Percentiles rank a stretch among this genome's conserved stretches.
These are phyloP conservation scores for Vanacampus margaritifer DNA, from an alignment of 2,113 vertebrate genomes.

Conservation along the genomic window DNA sequence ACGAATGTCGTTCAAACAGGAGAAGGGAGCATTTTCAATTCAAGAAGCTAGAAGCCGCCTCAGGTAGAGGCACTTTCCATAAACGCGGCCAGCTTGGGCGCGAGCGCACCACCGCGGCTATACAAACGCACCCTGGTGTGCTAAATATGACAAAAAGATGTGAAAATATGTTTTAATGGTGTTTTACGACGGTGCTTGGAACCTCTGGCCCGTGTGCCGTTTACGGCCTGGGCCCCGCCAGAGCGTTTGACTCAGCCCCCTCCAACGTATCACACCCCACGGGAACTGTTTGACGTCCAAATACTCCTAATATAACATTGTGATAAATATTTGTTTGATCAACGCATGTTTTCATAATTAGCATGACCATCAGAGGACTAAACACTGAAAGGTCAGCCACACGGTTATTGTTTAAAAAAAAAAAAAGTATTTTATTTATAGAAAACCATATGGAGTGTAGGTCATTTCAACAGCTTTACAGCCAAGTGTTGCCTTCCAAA, in stretches of 20 bases:
- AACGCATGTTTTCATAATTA: background rate
- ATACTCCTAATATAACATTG: background rate
- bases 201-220: background rate
- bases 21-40: conserved; percentile 97
- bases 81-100: conserved; percentile 54
- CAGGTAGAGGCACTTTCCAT: conserved; percentile 70
- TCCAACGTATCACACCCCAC: background rate
- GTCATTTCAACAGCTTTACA: conserved; percentile 13
- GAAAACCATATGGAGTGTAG: background rate
- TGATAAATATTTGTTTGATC: background rate
- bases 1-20: conserved; percentile 97
- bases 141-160: conserved; percentile 8
- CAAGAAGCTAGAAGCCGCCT: conserved; percentile 80
- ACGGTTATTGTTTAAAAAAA: background rate
- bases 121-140: conserved; percentile 33
- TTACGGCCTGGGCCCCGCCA: background rate
- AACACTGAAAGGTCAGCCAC: background rate
- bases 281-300: background rate
- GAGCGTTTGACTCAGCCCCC: background rate
- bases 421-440: background rate
- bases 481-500: conserved; percentile 49
- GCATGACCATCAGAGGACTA: background rate
- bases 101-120: conserved; percentile 41
- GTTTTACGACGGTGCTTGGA: background rate
- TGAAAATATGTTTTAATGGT: background rate